These are phyloP conservation scores for Papilio elwesi DNA, from an alignment of 2,888 invertebrate species.

Conservation along the genomic window DNA sequence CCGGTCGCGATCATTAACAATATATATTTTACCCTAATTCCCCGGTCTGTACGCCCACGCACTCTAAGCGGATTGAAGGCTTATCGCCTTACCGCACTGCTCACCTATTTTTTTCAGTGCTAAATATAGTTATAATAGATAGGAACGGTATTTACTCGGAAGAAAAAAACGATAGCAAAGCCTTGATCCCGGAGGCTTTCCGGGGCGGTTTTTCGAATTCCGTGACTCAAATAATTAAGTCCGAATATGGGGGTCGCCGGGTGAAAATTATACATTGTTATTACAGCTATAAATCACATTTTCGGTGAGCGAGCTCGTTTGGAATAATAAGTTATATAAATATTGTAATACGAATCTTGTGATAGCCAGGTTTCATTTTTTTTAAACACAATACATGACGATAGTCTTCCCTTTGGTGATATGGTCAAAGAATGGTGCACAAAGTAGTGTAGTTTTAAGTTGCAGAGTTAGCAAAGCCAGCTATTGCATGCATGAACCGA, in stretches of 20 bases:
- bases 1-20: slow-evolving; percentile 63
- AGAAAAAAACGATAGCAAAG: slow-evolving; percentile 70
- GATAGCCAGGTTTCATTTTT: slow-evolving; percentile 26
- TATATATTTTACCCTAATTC: slow-evolving; percentile 79
- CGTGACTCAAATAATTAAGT: slow-evolving; percentile 84
- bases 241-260: slow-evolving; percentile 70
- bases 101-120: slow-evolving; percentile 76
- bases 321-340: slow-evolving; percentile 68
- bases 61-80: slow-evolving; percentile 80
- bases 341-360: slow-evolving; percentile 18
- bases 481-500: no score
- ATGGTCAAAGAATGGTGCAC: background rate
- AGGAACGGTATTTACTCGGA: slow-evolving; percentile 60
- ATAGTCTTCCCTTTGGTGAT: slow-evolving; percentile 16
- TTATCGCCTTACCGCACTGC: slow-evolving; percentile 74
- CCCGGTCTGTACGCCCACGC: slow-evolving; percentile 65
- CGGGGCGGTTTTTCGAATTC: slow-evolving; percentile 76
- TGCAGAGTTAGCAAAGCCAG: no score
- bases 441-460: no score
- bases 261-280: slow-evolving; percentile 80
- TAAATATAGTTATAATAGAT: slow-evolving; percentile 72
- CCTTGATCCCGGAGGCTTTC: slow-evolving; percentile 75
- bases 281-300: slow-evolving; percentile 80
- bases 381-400: slow-evolving; percentile 22
- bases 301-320: slow-evolving; percentile 69